Conservation (phyloP, 2,113 vertebrate genomes). For the Neogobius melanostomus region DNA sequence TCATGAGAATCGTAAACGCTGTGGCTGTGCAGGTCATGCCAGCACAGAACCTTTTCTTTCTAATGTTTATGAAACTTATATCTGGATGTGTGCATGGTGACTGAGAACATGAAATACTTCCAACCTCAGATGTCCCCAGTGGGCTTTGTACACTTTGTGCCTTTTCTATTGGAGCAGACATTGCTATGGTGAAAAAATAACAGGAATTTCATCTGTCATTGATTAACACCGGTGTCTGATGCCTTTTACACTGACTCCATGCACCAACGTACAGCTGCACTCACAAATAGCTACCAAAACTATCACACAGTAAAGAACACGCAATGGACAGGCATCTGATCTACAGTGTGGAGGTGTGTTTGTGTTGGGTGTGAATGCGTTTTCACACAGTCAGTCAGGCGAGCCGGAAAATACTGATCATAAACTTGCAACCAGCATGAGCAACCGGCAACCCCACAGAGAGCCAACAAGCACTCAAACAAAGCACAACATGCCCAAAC, state of each 20-base stretch:
- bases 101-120: constrained; percentile 66
- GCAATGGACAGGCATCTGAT: constrained; percentile 72
- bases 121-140: constrained; percentile 69
- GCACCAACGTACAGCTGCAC: constrained; percentile 65
- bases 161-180: constrained; percentile 72
- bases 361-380: constrained; percentile 77
- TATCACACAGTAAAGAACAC: constrained; percentile 66
- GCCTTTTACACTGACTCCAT: constrained; percentile 74
- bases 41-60: constrained; percentile 32
- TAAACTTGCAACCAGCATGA: constrained; percentile 76
- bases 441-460: constrained; percentile 68
- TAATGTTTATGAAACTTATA: constrained; percentile 15
- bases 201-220: constrained; percentile 77
- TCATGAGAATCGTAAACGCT: constrained; percentile 51
- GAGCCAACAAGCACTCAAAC: constrained; percentile 45
- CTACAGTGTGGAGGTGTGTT: constrained; percentile 61
- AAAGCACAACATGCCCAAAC: constrained; percentile 41
- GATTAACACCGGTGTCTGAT: constrained; percentile 78
- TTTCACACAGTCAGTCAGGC: constrained; percentile 79
- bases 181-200: constrained; percentile 74
- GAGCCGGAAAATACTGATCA: constrained; percentile 80
- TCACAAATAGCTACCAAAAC: constrained; percentile 70
- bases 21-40: constrained; percentile 40
- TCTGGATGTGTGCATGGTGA: constrained; percentile 39
- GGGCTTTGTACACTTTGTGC: constrained; percentile 69